Evolutionary conservation across 2,113 vertebrate species (phyloP).

Genomic region (Tragelaphus buxtoni): DNA sequence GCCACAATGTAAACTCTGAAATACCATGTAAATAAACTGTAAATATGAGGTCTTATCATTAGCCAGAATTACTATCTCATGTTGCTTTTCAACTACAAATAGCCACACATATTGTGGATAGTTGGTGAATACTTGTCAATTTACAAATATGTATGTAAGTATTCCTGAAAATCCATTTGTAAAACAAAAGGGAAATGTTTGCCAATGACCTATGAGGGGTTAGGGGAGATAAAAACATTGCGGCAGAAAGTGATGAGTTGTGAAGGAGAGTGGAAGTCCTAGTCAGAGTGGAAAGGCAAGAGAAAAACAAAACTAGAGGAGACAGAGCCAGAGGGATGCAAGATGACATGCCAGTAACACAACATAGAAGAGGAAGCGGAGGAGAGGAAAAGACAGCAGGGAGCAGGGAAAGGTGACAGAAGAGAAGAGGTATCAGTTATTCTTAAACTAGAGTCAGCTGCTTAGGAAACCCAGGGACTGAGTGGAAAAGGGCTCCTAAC

Average conservation of each 20-base stretch:
- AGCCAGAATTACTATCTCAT: not conserved
- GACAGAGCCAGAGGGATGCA: not conserved
- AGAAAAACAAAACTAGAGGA: not conserved
- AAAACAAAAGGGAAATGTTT: not conserved
- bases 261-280: not conserved
- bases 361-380: not conserved
- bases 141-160: not conserved
- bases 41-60: not conserved
- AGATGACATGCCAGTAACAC: not conserved
- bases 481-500: not conserved
- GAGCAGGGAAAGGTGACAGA: not conserved
- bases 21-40: not conserved
- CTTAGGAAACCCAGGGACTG: not conserved
- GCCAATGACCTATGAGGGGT: not conserved
- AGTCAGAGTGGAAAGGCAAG: not conserved
- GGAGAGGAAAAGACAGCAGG: not conserved
- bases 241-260: not conserved
- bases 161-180: not conserved
- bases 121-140: not conserved
- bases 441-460: not conserved
- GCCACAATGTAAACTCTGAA: not conserved
- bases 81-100: not conserved
- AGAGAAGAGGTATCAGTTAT: not conserved
- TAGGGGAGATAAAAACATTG: not conserved
- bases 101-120: not conserved